Evolutionary conservation across 2,888 invertebrate genomes (phyloP).

Genomic region (Pollenia griseotomentosa): DNA sequence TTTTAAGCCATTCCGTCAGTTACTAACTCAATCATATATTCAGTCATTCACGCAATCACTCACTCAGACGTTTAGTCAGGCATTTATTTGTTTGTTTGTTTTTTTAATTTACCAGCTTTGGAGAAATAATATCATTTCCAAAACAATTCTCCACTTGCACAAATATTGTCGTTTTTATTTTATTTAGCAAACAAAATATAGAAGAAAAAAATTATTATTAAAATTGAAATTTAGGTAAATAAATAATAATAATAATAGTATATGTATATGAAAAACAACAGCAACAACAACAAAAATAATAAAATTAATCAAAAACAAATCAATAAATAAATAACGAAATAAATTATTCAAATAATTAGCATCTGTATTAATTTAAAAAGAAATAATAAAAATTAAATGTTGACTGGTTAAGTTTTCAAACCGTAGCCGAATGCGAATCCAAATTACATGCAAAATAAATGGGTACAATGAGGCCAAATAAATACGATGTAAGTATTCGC

Average conservation of each 20-base stretch:
- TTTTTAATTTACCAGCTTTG: conserved; percentile 54
- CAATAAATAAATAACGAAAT: conserved; percentile 24
- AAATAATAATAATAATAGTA: conserved; percentile 8
- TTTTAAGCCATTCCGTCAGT: conserved; percentile 2
- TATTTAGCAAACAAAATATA: conserved; percentile 15
- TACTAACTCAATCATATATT: not conserved
- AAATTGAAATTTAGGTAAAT: conserved; percentile 30
- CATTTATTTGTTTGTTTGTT: conserved; percentile 47
- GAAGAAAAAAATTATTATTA: not conserved
- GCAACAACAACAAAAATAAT: conserved; percentile 19
- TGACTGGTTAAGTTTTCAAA: conserved; percentile 80
- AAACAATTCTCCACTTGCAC: conserved; percentile 35
- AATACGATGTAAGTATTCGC: conserved; percentile 85
- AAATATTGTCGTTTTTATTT: conserved; percentile 24
- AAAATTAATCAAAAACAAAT: conserved; percentile 29
- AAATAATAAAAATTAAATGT: conserved; percentile 76
- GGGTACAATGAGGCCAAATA: conserved; percentile 85
- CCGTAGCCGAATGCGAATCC: conserved; percentile 85
- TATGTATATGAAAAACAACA: conserved; percentile 18
- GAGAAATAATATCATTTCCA: conserved; percentile 37
- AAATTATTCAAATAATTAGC: conserved; percentile 47
- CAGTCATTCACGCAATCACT: not conserved
- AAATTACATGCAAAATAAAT: conserved; percentile 85
- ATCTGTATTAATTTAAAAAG: conserved; percentile 46
- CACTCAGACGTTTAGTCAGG: not conserved